phyloP scores from a whole-genome alignment of 2,797 vertebrate species.

The Cacajao melanocephalus region DNA sequence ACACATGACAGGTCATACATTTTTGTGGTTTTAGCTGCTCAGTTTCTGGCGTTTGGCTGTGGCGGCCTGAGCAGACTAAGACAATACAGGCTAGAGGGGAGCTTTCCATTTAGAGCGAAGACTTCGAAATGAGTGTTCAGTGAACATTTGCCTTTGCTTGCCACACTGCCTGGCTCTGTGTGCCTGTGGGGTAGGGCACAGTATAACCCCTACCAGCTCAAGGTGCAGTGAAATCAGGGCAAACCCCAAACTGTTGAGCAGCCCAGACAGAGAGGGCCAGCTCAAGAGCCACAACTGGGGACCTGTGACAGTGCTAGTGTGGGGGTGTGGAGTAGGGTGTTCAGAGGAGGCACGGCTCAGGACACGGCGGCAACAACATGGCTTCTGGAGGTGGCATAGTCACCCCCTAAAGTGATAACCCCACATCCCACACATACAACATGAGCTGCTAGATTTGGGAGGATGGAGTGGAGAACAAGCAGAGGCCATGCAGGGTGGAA shows the following conservation, averaged over 20 bases:
- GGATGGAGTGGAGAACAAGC: neutral
- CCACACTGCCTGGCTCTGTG: too few relatives aligned
- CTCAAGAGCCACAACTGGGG: neutral
- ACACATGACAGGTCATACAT: neutral
- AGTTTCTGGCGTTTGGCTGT: neutral
- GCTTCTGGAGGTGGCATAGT: neutral
- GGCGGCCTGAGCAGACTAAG: neutral
- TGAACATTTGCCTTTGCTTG: neutral
- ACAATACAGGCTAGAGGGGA: neutral
- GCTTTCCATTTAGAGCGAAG: neutral
- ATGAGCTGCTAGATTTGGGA: neutral
- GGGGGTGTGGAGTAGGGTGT: fast-evolving
- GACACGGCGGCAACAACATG: neutral
- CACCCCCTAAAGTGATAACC: neutral
- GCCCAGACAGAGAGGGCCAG: neutral
- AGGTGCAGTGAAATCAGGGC: neutral
- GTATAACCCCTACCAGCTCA: neutral
- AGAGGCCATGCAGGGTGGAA: neutral
- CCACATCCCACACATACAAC: fast-evolving
- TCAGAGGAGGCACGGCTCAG: neutral
- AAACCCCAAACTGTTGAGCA: neutral
- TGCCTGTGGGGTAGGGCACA: too few relatives aligned
- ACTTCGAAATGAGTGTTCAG: neutral
- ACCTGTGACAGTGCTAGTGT: fast-evolving
- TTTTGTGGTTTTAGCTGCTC: neutral